Evolutionary conservation across 35 echinoderm and acorn worm species (phyloP), one percentile per base, ranked within the genome.

Genomic region (Strongylocentrotus purpuratus): DNA sequence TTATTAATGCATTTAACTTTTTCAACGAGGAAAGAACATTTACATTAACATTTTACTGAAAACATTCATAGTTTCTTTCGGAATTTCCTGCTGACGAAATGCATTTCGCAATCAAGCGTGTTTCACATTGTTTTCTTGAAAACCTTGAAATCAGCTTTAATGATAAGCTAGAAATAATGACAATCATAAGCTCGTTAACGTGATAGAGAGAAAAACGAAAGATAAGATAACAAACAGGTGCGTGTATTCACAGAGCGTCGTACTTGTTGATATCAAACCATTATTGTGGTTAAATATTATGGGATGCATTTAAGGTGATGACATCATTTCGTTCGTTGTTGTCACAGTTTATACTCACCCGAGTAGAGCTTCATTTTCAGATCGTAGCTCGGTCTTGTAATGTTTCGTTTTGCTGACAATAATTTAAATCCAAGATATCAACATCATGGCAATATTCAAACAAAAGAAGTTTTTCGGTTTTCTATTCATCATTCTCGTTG

Each of bases 161-260:
- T 13, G 50, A 11, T 55, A 55, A 55, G 10, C 50, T 55, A 55
- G 50, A 55, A 55, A 55, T 4, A 78, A 78, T n/a, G 65, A 22
- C 4, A 78, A 78, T 78, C 65, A 22, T 78, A 5, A 22, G 20
- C 20, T 18, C 18, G 28, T 78, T 78, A 28, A n/a, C 22, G 28
- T 4, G 65, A 78, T 22, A 18, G 7, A 59, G 22, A 28, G 65
- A 0, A 22, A 70, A 70, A 1, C 22, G n/a, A 28, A n/a, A 78
- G 65, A 78, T 78, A 78, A 78, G 65, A 78, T 78, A 78, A 78
- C 65, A 78, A 78, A 78, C 65, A 78, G 65, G 20, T 78, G 65
- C 7, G 65, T 28, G 0, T 4, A 78, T 78, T 78, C 65, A n/a
- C 65, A 78, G 20, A n/a, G 5, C 20, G 18, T n/a, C 65, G 65